A percentile compares a stretch with the other conserved stretches of the same genome.
Conservation (phyloP, 2,797 vertebrate genomes). For the Falco concolor region DNA sequence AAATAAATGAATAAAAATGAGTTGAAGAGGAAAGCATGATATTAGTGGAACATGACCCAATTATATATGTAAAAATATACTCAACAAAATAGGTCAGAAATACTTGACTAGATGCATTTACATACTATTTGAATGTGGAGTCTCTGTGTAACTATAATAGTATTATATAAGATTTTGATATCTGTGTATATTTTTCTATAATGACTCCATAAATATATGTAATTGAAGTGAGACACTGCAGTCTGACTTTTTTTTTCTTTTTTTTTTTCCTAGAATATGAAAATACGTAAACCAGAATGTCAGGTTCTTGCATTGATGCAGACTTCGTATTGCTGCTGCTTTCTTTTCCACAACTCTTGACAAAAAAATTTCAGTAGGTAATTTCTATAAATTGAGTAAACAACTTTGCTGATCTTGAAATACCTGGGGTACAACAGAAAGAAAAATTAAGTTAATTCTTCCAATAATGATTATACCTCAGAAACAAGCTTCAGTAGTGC, state of each 20-base stretch:
- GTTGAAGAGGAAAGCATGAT: slow-evolving; percentile 26
- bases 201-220: background rate
- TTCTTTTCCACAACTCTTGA: background rate
- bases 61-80: slow-evolving; percentile 57
- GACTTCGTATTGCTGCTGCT: background rate
- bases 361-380: background rate
- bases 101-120: slow-evolving; percentile 34
- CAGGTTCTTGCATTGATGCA: background rate
- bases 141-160: background rate
- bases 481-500: background rate
- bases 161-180: slow-evolving; percentile 15
- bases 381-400: background rate
- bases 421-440: background rate
- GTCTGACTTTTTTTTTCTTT: background rate
- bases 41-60: slow-evolving; percentile 55
- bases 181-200: background rate
- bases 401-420: background rate
- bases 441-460: background rate
- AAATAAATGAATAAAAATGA: slow-evolving; percentile 67
- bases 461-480: background rate
- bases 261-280: background rate
- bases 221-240: background rate
- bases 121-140: slow-evolving; percentile 20
- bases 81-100: slow-evolving; percentile 53
- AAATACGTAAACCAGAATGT: background rate